Base-by-base conservation (phyloP, 2,113 vertebrate species). In the Butastur rufipennis region DNA sequence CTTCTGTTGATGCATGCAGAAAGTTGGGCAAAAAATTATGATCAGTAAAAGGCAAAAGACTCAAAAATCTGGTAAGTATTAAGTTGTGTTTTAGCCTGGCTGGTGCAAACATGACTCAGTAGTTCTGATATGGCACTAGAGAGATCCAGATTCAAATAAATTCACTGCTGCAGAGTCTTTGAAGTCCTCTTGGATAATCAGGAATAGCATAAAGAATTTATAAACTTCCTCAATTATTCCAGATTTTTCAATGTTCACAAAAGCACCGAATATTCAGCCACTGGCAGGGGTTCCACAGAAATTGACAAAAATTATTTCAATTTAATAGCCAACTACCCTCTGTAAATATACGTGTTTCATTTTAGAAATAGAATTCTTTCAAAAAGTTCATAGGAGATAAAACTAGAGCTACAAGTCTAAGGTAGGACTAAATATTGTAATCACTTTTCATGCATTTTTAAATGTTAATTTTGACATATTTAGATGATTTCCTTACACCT, bases 381-480 rank as follows among this genome's bases (percentile, higher is more conserved):
- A 0, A 13, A 34, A 68, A 62, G 74, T 94, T 74, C 93, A 81
- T 84, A 93, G 68, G 48, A 87, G 89, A 16, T 6, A 58, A 56
- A 97, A 43, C 42, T 74, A 70, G 87, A 97, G 90, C 55, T 82
- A 68, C 67, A 66, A 43, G 58, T 82, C 93, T 87, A 96, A 90
- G 93, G 82, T 89, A 96, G 93, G 90, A 85, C 97, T 98, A 97
- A 97, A 96, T 58, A 96, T 43, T 94, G 32, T 96, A 95, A 97
- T 95, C 82, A 93, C 81, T 97, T 97, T 93, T 92, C 97, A 97
- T 97, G 95, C 97, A 97, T 98, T 97, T 98, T 98, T 97, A 94
- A 97, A 96, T 97, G 95, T 88, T 97, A 96, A 97, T 97, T 98
- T 95, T 98, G 92, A 98, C 98, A 96, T 96, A 96, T 96, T 97